A percentile compares a stretch with the other conserved stretches of the same genome.
Evolutionary conservation across 1,140 invertebrate genomes (phyloP).

Genomic region (Drosophila mayri): DNA sequence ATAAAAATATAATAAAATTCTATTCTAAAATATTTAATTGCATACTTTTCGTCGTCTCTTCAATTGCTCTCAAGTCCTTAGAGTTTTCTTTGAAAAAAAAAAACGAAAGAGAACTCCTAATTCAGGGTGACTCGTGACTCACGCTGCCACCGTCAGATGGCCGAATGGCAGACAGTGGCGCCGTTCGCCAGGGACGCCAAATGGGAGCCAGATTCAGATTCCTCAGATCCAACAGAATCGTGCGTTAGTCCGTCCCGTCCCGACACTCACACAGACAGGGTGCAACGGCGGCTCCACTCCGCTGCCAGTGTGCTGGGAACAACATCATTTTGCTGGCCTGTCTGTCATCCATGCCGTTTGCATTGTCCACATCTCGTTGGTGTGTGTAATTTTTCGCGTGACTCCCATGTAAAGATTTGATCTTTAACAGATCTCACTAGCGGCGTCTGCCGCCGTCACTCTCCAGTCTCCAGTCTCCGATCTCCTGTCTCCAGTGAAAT

Average conservation of each 20-base stretch:
- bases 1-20: neutral
- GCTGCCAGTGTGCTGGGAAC: slow-evolving; percentile 29
- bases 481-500: neutral
- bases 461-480: neutral
- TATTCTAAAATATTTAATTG: no score
- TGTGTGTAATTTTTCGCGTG: slow-evolving; percentile 66
- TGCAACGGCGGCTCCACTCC: slow-evolving; percentile 28
- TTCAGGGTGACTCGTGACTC: slow-evolving; percentile 2
- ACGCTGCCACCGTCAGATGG: slow-evolving; percentile 8
- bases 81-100: neutral
- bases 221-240: slow-evolving; percentile 48
- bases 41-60: neutral
- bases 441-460: slow-evolving; percentile 34
- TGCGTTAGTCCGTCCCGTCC: slow-evolving; percentile 53
- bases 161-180: slow-evolving; percentile 46
- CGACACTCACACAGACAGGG: slow-evolving; percentile 35
- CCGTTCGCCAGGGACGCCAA: slow-evolving; percentile 41
- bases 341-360: slow-evolving; percentile 39
- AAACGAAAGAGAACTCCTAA: no score
- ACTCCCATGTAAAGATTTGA: slow-evolving; percentile 68
- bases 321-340: slow-evolving; percentile 54
- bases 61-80: neutral
- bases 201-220: slow-evolving; percentile 19
- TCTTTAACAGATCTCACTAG: slow-evolving; percentile 60
- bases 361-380: slow-evolving; percentile 27